Conservation (phyloP, 2,888 invertebrate genomes). For the Plagodis pulveraria region DNA sequence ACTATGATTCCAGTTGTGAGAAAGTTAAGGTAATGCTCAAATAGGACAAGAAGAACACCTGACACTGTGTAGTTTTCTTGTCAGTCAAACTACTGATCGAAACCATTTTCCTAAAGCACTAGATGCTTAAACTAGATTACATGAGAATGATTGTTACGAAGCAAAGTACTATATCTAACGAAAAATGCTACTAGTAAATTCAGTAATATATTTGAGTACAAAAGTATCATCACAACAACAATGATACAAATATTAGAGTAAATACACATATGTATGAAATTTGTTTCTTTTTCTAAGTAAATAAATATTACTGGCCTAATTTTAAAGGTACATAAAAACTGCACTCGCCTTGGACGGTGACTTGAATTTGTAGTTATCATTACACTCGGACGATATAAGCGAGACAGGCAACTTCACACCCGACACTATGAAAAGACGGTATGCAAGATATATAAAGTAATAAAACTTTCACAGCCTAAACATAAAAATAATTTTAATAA, state of each 20-base stretch:
- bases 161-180: conserved; percentile 13
- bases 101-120: too few species aligned
- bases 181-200: conserved; percentile 6
- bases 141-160: neutral
- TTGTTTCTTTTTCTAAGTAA: conserved; percentile 1
- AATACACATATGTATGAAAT: conserved; percentile 1
- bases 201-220: conserved; percentile 6
- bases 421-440: conserved; percentile 21
- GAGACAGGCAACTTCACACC: conserved; percentile 26
- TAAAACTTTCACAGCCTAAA: conserved; percentile 78
- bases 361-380: conserved; percentile 14
- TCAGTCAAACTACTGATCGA: neutral
- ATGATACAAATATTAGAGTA: conserved; percentile 4
- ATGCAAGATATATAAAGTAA: conserved; percentile 50
- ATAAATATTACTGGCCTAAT: conserved; percentile 50
- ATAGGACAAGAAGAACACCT: too few species aligned
- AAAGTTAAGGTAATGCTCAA: too few species aligned
- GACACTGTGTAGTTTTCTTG: neutral
- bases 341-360: conserved; percentile 68
- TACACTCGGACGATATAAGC: conserved; percentile 15
- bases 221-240: conserved; percentile 15
- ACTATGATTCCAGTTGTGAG: too few species aligned
- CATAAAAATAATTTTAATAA: conserved; percentile 66
- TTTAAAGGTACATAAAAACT: conserved; percentile 43
- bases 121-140: too few species aligned